These are phyloP conservation scores for Phoxinus phoxinus DNA, from an alignment of 2,113 vertebrate genomes.

Conservation along the genomic window DNA sequence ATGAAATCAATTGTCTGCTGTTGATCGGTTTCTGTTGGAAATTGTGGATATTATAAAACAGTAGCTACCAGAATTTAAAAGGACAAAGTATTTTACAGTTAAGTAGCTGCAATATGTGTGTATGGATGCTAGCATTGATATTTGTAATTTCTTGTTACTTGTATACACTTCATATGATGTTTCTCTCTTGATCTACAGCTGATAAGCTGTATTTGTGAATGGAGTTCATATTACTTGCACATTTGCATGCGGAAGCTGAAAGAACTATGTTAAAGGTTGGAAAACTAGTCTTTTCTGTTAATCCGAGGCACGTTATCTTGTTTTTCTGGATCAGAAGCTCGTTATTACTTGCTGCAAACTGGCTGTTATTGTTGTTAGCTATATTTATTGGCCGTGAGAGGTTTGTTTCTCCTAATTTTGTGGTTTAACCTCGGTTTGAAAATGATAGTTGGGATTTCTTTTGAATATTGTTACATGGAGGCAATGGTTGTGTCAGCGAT, in stretches of 20 bases:
- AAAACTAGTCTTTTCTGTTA: background rate
- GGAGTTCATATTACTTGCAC: background rate
- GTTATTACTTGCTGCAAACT: background rate
- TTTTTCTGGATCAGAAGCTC: background rate
- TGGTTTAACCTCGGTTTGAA: background rate
- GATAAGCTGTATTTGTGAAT: background rate
- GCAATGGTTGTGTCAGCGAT: slow-evolving; percentile 65
- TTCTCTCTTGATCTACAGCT: slow-evolving; percentile 9
- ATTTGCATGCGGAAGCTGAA: background rate
- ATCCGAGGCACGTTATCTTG: background rate
- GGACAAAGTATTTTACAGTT: background rate
- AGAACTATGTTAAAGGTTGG: background rate
- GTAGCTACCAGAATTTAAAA: background rate
- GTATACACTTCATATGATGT: background rate
- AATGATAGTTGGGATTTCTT: background rate
- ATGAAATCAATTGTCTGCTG: background rate
- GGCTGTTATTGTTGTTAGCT: background rate
- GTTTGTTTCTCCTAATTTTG: background rate
- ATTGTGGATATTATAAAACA: background rate
- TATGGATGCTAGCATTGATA: background rate
- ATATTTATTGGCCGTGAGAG: background rate
- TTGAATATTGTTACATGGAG: slow-evolving; percentile 50
- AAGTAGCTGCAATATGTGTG: background rate
- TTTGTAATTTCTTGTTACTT: background rate
- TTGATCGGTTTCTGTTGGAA: background rate